phyloP scores from a whole-genome alignment of 1,140 invertebrate genomes.

The Apocrypta bakeri region DNA sequence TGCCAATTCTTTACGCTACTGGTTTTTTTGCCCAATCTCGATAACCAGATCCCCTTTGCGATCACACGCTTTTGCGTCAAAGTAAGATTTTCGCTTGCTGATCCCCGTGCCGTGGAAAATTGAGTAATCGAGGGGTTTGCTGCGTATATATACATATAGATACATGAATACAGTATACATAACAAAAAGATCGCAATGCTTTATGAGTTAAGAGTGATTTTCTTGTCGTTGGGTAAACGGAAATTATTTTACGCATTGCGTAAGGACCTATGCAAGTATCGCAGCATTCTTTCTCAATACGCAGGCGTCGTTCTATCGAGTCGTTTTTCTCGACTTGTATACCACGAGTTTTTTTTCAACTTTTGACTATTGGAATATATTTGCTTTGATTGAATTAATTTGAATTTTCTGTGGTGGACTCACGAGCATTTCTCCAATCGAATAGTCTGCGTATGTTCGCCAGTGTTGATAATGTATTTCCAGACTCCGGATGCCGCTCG shows the following conservation, averaged over 20 bases:
- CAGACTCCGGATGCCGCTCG: slow-evolving; percentile 86
- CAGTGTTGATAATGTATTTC: slow-evolving; percentile 92
- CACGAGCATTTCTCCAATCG: slow-evolving; percentile 89
- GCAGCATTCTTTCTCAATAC: neutral
- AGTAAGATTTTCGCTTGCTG: neutral
- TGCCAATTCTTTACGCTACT: slow-evolving; percentile 35
- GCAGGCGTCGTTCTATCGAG: too few species aligned
- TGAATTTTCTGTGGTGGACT: slow-evolving; percentile 55
- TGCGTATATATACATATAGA: too few species aligned
- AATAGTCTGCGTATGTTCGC: slow-evolving; percentile 89
- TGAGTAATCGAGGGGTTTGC: neutral
- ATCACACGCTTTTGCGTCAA: neutral
- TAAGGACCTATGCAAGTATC: neutral
- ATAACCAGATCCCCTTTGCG: neutral
- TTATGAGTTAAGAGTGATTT: slow-evolving; percentile 28
- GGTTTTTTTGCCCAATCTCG: slow-evolving; percentile 12
- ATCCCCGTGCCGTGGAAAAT: neutral
- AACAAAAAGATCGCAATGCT: slow-evolving; percentile 5
- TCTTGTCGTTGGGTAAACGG: slow-evolving; percentile 19
- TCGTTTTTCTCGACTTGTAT: too few species aligned
- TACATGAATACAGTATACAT: too few species aligned
- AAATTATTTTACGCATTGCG: slow-evolving; percentile 33
- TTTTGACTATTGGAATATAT: too few species aligned
- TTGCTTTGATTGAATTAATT: too few species aligned
- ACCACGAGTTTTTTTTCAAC: too few species aligned